Conservation (phyloP, 1,140 invertebrate genomes). For the Drosophila mauritiana region DNA sequence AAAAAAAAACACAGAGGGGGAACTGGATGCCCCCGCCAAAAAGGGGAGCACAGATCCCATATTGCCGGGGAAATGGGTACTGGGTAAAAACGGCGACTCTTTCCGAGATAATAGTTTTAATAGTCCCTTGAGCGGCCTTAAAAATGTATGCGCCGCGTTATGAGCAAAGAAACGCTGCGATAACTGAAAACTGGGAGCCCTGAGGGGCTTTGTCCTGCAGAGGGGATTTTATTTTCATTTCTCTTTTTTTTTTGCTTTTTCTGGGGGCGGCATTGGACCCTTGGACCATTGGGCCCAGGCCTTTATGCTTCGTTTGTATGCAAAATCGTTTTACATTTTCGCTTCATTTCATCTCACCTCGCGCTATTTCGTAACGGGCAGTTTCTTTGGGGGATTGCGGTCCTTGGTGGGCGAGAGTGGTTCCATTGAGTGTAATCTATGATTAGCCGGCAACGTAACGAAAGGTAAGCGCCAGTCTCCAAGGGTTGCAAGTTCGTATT, state of each 20-base stretch:
- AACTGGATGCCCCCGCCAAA: neutral
- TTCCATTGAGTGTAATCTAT: slow-evolving; percentile 44
- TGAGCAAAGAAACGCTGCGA: slow-evolving; percentile 59
- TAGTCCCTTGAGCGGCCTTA: slow-evolving; percentile 66
- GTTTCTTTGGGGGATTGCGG: slow-evolving; percentile 45
- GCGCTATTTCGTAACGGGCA: slow-evolving; percentile 34
- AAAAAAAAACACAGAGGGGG: slow-evolving; percentile 4
- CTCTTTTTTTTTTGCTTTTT: neutral
- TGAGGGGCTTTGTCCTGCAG: slow-evolving; percentile 6
- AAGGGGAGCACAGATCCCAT: slow-evolving; percentile 14
- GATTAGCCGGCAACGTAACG: slow-evolving; percentile 42
- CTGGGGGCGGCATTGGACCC: slow-evolving; percentile 1
- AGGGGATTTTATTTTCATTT: neutral
- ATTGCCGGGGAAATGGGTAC: slow-evolving; percentile 6
- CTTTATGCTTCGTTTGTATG: slow-evolving; percentile 52
- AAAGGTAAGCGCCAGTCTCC: slow-evolving; percentile 37
- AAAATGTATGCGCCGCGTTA: slow-evolving; percentile 64
- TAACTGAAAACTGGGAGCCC: slow-evolving; percentile 34
- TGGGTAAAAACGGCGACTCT: slow-evolving; percentile 22
- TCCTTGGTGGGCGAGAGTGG: slow-evolving; percentile 16
- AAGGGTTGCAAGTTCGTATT: slow-evolving; percentile 31
- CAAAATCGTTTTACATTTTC: slow-evolving; percentile 54
- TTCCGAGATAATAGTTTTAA: slow-evolving; percentile 71
- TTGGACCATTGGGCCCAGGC: slow-evolving; percentile 17
- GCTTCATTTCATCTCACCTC: slow-evolving; percentile 48